A percentile compares a stretch with the other conserved stretches of the same genome.
Conservation (phyloP, 2,113 vertebrate species). For the Theropithecus gelada region DNA sequence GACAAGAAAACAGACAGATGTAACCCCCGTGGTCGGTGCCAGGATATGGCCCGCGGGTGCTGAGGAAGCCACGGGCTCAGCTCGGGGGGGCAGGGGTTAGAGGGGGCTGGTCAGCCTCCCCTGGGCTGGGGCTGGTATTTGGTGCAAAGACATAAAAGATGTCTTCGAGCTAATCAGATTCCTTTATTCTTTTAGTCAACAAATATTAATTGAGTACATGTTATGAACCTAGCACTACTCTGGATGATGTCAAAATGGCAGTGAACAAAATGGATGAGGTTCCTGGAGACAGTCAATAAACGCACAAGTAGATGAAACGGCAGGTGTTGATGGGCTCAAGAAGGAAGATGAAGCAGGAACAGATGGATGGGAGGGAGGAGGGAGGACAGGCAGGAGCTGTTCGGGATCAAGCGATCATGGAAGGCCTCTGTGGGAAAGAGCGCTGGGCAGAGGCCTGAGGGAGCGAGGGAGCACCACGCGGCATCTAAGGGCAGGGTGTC, state of each 20-base stretch:
- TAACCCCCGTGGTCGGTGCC: fast-evolving
- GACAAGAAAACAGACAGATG: not conserved
- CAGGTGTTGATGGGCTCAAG: not conserved
- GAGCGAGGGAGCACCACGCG: fast-evolving
- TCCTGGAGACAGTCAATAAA: not conserved
- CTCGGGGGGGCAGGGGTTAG: fast-evolving
- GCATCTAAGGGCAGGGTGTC: not conserved
- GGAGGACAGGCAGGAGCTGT: not conserved
- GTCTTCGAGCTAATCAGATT: not conserved
- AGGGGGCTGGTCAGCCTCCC: not conserved
- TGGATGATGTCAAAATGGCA: not conserved
- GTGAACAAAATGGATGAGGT: not conserved
- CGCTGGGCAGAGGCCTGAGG: too few species aligned
- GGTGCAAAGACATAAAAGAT: not conserved
- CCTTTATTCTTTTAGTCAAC: not conserved
- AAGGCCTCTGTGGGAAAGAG: not conserved
- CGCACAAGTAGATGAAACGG: not conserved
- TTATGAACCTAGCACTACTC: not conserved
- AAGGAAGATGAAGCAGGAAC: not conserved
- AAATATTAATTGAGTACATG: not conserved
- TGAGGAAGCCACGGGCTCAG: not conserved
- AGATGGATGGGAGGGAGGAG: not conserved
- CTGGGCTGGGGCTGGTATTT: not conserved
- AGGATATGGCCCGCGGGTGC: not conserved
- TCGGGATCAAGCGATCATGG: not conserved